Base-by-base conservation (phyloP, 2,113 vertebrate genomes). In the Forbesichthys papilliferus region DNA sequence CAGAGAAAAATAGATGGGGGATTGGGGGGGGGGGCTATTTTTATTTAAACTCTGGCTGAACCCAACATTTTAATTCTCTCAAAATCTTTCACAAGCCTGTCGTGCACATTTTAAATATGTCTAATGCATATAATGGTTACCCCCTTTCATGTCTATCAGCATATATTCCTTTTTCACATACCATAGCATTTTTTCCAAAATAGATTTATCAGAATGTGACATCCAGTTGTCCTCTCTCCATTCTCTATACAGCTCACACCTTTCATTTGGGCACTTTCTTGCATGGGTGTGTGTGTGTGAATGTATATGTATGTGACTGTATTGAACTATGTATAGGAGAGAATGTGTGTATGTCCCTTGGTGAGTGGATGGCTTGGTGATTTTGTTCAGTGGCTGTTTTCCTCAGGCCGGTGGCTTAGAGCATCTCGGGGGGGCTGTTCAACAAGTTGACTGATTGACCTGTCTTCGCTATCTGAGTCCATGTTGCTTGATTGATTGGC, bases 11-110 rank as follows among this genome's bases (percentile, higher is more conserved):
- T 42, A 6, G 36, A 42, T 5, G 36, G 5, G 36, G 36, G 27
- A 9, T 53, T 12, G 3, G 10, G 10, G 56, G 1, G 88, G 73
- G 0, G 57, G 78, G 78, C 64, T 85, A 85, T 90, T 90, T 61
- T 76, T 79, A 89, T 86, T 85, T 88, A 64, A 90, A 90, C 90
- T 90, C 84, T 81, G 49, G 71, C 71, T 90, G 90, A 91, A 91
- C 88, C 80, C 84, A 66, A 68, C 83, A 86, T 90, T 90, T 86
- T 69, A 89, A 90, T 89, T 87, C 85, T 89, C 87, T 89, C 87
- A 86, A 91, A 89, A 91, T 87, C 81, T 84, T 86, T 83, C 64
- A 56, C 81, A 88, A 76, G 74, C 68, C 61, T 46, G 64, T 86
- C 86, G 87, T 88, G 76, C 85, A 88, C 88, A 88, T 86, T 91